Evolutionary conservation across 2,888 invertebrate species (phyloP), one percentile per base, ranked within the genome.

Genomic region (Leucophenga montana): DNA sequence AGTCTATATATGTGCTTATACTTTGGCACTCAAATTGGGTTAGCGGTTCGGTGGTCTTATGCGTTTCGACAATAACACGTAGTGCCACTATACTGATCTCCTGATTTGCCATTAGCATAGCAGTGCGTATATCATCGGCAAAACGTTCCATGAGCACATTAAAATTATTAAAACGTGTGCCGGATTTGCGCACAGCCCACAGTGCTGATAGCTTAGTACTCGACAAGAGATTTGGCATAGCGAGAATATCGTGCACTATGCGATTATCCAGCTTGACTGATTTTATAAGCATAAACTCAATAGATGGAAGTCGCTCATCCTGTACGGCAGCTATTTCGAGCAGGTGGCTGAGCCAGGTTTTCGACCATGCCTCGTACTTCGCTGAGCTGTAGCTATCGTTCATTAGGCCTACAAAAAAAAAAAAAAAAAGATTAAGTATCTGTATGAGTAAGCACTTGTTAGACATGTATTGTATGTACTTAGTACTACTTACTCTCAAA

Each of bases 41-140:
- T 75, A 94, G 91, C 13, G 89, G 76, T 83, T 95, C 94, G 1
- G 95, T 95, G 1, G 92, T 92, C 85, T 94, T 94, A 66, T 92
- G 92, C 0, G 92, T 93, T 80, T 95, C 95, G 66, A 94, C 92
- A 44, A 96, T 86, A 20, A 95, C 88, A 0, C 92, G 91, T 65
- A 95, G 89, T 0, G 93, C 91, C 75, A 93, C 46, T 22, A 46
- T 5, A 48, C 62, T 64, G 5, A 48, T 22, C 22, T 46, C 46
- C 13, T 20, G 48, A 33, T 83, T 82, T 0, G 83, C 75, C 66
- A 91, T 90, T 83, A 94, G 93, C 33, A 94, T 90, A 3, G 92
- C 92, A 66, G 85, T 27, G 90, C 85, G 68, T 92, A 89, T 57
- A 90, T 86, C 53, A 90, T 91, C 57, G 1, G 77, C 77, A n/a